Conservation (phyloP, 2,113 vertebrate genomes). For the Sinocyclocheilus anophthalmus region DNA sequence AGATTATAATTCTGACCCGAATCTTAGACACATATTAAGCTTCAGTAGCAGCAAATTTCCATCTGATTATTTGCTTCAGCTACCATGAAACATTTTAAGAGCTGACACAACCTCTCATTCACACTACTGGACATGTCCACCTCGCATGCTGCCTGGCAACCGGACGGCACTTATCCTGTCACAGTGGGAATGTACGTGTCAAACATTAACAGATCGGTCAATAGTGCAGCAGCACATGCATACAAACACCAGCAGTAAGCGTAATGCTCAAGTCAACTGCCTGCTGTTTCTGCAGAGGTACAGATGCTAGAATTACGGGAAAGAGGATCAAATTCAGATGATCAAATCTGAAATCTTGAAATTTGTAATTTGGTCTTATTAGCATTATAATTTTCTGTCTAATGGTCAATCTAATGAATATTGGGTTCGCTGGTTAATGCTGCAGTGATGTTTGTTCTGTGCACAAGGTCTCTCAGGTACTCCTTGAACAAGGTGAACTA, state of each 20-base stretch:
- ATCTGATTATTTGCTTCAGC: slow-evolving; percentile 25
- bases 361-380: not conserved
- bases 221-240: slow-evolving; percentile 27
- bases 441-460: slow-evolving; percentile 67
- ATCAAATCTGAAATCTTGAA: not conserved
- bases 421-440: not conserved
- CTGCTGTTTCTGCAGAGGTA: not conserved
- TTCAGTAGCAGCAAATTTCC: not conserved
- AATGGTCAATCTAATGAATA: not conserved
- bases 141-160: slow-evolving; percentile 71
- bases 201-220: slow-evolving; percentile 74
- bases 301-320: not conserved
- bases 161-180: slow-evolving; percentile 50
- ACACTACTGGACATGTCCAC: not conserved
- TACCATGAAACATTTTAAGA: slow-evolving; percentile 32
- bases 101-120: not conserved
- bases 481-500: slow-evolving; percentile 72
- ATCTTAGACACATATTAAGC: not conserved
- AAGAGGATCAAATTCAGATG: not conserved
- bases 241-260: slow-evolving; percentile 5
- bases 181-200: slow-evolving; percentile 54
- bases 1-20: not conserved
- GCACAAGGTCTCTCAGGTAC: slow-evolving; percentile 72
- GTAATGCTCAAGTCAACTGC: not conserved
- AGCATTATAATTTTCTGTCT: not conserved